Evolutionary conservation across 2,888 invertebrate genomes (phyloP).

Genomic region (Myopa tessellatipennis): DNA sequence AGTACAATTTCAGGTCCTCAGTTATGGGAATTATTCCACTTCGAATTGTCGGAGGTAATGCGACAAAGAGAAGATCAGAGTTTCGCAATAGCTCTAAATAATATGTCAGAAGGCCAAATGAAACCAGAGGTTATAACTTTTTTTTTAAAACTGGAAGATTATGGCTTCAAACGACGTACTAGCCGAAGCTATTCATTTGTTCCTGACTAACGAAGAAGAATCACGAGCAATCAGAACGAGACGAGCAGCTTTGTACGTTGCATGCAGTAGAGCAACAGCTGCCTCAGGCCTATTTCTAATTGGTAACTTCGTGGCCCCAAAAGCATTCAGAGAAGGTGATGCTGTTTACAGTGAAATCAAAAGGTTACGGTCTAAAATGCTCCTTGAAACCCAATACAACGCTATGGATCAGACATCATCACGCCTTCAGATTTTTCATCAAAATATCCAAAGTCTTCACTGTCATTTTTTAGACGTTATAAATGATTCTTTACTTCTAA

Average conservation of each 20-base stretch:
- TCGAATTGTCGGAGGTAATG: constrained; percentile 24
- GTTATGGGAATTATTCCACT: no score
- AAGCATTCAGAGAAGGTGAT: no score
- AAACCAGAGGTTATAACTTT: constrained; percentile 17
- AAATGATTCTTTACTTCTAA: not conserved
- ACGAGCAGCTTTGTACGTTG: no score
- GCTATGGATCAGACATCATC: not conserved
- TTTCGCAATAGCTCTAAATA: constrained; percentile 35
- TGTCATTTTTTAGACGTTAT: not conserved
- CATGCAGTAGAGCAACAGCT: no score
- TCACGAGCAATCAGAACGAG: not conserved
- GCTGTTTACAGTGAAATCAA: no score
- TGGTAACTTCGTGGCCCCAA: no score
- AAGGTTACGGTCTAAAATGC: no score
- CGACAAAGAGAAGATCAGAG: constrained; percentile 2
- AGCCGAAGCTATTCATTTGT: constrained; percentile 7
- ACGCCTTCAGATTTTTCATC: not conserved
- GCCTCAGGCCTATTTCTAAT: no score
- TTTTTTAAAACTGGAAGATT: constrained; percentile 11
- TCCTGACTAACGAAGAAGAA: constrained; percentile 9
- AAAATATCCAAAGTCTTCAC: constrained; percentile 6
- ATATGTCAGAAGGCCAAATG: constrained; percentile 34
- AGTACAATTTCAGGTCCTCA: no score
- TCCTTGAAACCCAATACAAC: not conserved
- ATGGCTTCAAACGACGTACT: not conserved